Evolutionary conservation across 2,797 vertebrate genomes (phyloP).

Genomic region (Macroramphosus scolopax): DNA sequence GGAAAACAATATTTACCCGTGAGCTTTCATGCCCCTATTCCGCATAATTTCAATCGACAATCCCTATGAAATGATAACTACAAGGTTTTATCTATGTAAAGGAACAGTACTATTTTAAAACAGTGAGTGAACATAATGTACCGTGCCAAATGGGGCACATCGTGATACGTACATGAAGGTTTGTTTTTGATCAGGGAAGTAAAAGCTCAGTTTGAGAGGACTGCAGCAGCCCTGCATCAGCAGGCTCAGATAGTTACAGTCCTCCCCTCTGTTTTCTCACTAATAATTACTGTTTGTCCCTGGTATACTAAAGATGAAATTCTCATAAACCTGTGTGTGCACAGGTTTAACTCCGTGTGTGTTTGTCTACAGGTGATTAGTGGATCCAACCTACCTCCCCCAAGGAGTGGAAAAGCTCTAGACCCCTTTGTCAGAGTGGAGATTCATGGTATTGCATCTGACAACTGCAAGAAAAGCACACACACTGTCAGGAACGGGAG

Average conservation of each 20-base stretch:
- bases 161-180: conserved; percentile 64
- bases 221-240: no score
- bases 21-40: conserved; percentile 33
- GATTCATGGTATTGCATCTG: conserved; percentile 78
- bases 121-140: conserved; percentile 29
- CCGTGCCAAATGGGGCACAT: no score
- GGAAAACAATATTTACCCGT: conserved; percentile 46
- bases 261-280: no score
- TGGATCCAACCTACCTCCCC: conserved; percentile 71
- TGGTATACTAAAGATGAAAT: neutral
- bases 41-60: conserved; percentile 29
- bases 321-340: neutral
- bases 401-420: conserved; percentile 50
- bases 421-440: conserved; percentile 81
- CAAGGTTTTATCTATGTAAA: conserved; percentile 7
- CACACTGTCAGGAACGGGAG: conserved; percentile 81
- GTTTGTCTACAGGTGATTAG: conserved; percentile 79
- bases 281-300: no score
- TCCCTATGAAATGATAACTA: conserved; percentile 20
- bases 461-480: conserved; percentile 75
- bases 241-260: no score
- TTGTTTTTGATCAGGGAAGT: conserved; percentile 61
- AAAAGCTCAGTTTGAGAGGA: conserved; percentile 47
- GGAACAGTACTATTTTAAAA: no score
- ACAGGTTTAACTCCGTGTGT: no score